Conservation (phyloP, 92 coral and sea anemone genomes). For the Virgularia gustaviana region DNA sequence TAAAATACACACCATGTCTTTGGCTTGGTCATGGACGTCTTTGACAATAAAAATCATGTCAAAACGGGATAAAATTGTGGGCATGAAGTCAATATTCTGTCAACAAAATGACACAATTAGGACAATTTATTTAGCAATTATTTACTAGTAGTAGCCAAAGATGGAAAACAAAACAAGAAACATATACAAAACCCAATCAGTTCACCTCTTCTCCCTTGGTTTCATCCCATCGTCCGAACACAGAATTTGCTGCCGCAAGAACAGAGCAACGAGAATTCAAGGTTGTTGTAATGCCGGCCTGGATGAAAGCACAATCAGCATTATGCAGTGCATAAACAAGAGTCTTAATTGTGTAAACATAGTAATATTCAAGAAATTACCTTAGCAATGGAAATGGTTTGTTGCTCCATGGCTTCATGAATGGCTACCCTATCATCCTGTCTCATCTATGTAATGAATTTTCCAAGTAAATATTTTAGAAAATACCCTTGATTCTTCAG, state of each 20-base stretch:
- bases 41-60: conserved; percentile 92
- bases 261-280: conserved; percentile 95
- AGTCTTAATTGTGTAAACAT: neutral
- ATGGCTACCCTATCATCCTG: conserved; percentile 99
- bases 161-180: neutral
- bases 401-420: conserved; percentile 99
- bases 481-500: neutral
- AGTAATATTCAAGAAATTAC: conserved; percentile 27
- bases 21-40: conserved; percentile 92
- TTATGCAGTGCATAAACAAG: neutral
- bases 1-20: conserved; percentile 93
- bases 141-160: neutral
- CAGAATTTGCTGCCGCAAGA: conserved; percentile 97
- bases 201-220: conserved; percentile 89
- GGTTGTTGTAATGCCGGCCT: conserved; percentile 99
- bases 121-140: neutral
- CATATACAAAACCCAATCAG: neutral
- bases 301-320: neutral
- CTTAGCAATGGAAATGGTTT: conserved; percentile 93
- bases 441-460: conserved; percentile 84
- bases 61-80: conserved; percentile 95
- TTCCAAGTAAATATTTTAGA: neutral
- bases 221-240: conserved; percentile 99
- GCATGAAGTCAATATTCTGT: conserved; percentile 98
- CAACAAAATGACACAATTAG: neutral